Base-by-base conservation (phyloP, 2,797 vertebrate genomes). In the Sciaenops ocellatus region DNA sequence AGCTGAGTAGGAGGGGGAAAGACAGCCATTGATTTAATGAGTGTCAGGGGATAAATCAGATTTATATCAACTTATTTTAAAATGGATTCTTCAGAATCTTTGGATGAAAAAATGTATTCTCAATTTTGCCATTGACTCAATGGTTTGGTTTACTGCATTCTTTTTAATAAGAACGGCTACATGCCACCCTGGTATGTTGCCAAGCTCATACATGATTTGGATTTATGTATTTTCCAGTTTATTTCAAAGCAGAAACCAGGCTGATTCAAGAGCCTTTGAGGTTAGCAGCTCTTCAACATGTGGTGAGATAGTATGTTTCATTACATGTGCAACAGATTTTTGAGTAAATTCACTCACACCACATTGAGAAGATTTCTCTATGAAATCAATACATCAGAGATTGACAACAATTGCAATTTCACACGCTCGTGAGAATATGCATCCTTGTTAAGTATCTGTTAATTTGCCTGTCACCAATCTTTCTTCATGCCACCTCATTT, bases 401-500 rank as follows among this genome's bases (percentile, higher is more conserved):
- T 12, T 44, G 50, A 51, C 18, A 46, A 50, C 34, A 64, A n/a
- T 5, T 22, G 22, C 7, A 55, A 56, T 57, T 60, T 26, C 6
- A 48, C 74, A 18, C 41, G 51, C 18, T 46, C 2, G 0, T 60
- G n/a, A 24, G n/a, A 20, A 34, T 56, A 47, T 57, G 50, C 54
- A 55, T 79, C 46, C 5, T 52, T 60, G 50, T 73, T 77, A 30
- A 84, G 48, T 66, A 66, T 81, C 47, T 72, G 61, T 72, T 82
- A 80, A 86, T 73, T 62, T 86, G 22, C 26, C 65, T 54, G 54
- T 87, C 70, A 82, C 44, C 78, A 61, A 75, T 76, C 78, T 77
- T 71, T 75, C 67, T 83, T 78, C 48, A 62, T 76, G 54, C 65
- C 24, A 74, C 61, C 72, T 90, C 84, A 87, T 92, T 73, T 76